Percentiles rank a stretch among this genome's conserved stretches.
Conservation (phyloP, 2,797 vertebrate genomes). For the Thamnophis elegans region DNA sequence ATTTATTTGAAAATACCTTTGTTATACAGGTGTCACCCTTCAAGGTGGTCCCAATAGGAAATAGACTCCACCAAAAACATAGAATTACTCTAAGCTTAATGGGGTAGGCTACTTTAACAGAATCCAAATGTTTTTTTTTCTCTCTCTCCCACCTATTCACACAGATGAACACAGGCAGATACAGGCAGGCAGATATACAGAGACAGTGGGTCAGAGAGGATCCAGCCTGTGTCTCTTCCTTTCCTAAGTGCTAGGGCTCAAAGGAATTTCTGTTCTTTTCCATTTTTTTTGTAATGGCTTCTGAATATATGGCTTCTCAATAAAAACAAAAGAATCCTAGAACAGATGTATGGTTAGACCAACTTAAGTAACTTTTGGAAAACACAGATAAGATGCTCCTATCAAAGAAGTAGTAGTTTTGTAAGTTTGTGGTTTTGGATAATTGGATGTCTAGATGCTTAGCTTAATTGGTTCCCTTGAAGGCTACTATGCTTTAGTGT, state of each 20-base stretch:
- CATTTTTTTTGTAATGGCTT: neutral
- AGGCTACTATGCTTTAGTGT: neutral
- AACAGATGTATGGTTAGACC: neutral
- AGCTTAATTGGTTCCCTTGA: neutral
- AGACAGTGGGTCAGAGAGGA: neutral
- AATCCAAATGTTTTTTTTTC: neutral
- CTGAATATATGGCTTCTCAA: neutral
- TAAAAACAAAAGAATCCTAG: neutral
- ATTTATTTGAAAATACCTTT: neutral
- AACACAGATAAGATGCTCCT: neutral
- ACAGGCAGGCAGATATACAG: neutral
- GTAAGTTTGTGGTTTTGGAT: neutral
- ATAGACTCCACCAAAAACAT: neutral
- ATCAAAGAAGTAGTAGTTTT: neutral
- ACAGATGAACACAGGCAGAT: neutral
- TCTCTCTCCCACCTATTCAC: too few relatives aligned
- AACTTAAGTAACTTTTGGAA: neutral
- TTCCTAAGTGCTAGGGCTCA: neutral
- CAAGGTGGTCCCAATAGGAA: neutral
- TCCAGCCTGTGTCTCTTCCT: neutral
- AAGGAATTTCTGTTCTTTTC: neutral
- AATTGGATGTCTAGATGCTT: neutral
- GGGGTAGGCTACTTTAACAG: neutral
- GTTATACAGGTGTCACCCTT: neutral
- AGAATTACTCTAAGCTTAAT: neutral